Evolutionary conservation across 2,888 invertebrate species (phyloP).

Genomic region (Byasa hedistus): DNA sequence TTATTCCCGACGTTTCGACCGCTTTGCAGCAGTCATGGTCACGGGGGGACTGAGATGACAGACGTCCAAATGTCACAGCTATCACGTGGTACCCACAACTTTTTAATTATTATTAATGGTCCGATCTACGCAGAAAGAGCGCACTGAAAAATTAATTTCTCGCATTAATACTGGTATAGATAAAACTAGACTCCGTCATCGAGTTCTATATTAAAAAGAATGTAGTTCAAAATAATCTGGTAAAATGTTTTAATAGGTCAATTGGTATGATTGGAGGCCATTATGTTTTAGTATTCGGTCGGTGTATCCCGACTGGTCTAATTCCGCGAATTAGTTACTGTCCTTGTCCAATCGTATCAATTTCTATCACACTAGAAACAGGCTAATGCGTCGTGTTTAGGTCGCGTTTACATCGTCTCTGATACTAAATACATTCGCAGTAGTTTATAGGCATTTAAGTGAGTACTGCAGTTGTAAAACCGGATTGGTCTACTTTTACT

Average conservation of each 20-base stretch:
- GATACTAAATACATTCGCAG: background rate
- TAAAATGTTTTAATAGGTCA: conserved; percentile 25
- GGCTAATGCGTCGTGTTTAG: conserved; percentile 48
- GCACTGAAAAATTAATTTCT: no score
- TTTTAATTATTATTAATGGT: no score
- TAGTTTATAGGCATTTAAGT: no score
- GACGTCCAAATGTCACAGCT: no score
- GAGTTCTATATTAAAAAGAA: conserved; percentile 19
- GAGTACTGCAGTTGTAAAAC: no score
- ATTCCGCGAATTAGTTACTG: conserved; percentile 15
- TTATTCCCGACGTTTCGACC: no score
- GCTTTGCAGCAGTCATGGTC: no score
- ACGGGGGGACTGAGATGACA: no score
- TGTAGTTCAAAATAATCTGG: conserved; percentile 11
- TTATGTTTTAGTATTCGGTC: conserved; percentile 7
- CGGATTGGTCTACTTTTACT: background rate
- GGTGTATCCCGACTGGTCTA: conserved; percentile 13
- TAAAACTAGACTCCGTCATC: background rate
- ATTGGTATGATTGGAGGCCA: conserved; percentile 18
- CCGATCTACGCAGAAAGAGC: no score
- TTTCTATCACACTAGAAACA: conserved; percentile 37
- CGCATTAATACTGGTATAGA: no score
- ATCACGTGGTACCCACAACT: no score
- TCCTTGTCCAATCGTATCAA: conserved; percentile 39
- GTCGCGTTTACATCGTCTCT: conserved; percentile 25